Conservation (phyloP, 1,140 invertebrate species). For the Sminthurinus signatus region DNA sequence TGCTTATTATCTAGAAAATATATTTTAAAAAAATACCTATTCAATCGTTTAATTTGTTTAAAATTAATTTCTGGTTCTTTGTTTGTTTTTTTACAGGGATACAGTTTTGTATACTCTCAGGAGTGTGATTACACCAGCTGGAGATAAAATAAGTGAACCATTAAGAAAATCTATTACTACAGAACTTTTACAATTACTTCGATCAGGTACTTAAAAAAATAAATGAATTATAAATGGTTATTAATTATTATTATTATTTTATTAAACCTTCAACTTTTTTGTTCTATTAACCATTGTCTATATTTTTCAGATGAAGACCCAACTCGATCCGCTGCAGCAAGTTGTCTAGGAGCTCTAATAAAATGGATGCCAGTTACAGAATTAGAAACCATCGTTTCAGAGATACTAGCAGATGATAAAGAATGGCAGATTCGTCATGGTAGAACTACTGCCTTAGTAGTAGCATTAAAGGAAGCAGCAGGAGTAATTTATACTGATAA, state of each 20-base stretch:
- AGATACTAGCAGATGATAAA: conserved; percentile 55
- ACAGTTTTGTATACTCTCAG: conserved; percentile 86
- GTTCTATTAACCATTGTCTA: background rate
- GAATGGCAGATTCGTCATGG: conserved; percentile 75
- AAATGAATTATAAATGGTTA: background rate
- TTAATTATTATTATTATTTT: conserved; percentile 1
- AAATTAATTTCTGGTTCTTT: background rate
- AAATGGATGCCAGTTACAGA: conserved; percentile 67
- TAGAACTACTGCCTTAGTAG: conserved; percentile 70
- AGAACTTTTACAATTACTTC: background rate
- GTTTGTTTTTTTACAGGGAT: conserved; percentile 54
- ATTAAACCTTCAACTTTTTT: too few relatives aligned
- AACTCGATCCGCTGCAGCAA: conserved; percentile 70
- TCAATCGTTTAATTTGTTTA: too few relatives aligned
- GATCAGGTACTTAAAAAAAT: background rate
- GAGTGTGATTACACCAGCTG: conserved; percentile 70
- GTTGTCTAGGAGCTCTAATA: conserved; percentile 80
- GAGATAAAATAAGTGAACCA: conserved; percentile 68
- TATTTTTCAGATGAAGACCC: conserved; percentile 59
- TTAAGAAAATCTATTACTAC: conserved; percentile 4
- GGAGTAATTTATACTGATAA: conserved; percentile 60
- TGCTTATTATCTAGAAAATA: too few relatives aligned
- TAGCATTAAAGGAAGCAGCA: conserved; percentile 80
- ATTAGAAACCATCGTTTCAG: conserved; percentile 63
- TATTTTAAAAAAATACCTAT: too few relatives aligned